These are phyloP conservation scores for Aphodius granarius DNA, from an alignment of 2,888 invertebrate species.

Conservation along the genomic window DNA sequence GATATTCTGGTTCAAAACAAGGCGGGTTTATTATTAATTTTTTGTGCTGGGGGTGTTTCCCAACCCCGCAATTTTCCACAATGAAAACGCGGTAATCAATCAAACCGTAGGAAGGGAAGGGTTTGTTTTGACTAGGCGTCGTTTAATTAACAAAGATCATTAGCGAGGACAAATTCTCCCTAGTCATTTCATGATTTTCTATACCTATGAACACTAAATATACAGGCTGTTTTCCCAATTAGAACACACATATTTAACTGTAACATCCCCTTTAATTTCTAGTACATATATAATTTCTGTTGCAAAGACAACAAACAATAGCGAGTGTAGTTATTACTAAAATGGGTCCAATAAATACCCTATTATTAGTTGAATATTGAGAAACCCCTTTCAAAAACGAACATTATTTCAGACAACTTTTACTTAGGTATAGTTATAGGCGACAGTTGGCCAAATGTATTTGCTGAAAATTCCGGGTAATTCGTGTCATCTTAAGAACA, in stretches of 20 bases:
- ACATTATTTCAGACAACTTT: not conserved
- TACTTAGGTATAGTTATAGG: not conserved
- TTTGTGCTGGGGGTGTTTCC: not conserved
- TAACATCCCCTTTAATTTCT: no score
- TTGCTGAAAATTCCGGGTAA: not conserved
- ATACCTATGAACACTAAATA: no score
- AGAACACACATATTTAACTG: no score
- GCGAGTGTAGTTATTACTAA: not conserved
- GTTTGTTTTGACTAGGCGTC: slow-evolving; percentile 23
- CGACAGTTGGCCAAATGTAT: not conserved
- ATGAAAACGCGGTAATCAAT: slow-evolving; percentile 21
- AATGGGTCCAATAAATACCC: not conserved
- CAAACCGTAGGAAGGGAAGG: slow-evolving; percentile 19
- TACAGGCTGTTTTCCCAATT: no score
- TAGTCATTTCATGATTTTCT: not conserved
- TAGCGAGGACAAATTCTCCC: slow-evolving; percentile 26
- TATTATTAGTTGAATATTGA: not conserved
- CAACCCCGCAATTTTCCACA: not conserved
- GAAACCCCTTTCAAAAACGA: not conserved
- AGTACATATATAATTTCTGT: no score
- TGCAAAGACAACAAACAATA: no score
- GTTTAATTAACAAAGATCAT: slow-evolving; percentile 37
- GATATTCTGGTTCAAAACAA: not conserved
- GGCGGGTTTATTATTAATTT: not conserved
- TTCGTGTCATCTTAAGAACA: not conserved